phyloP scores from a whole-genome alignment of 2,888 invertebrate genomes.

The Ormyrus labotus region DNA sequence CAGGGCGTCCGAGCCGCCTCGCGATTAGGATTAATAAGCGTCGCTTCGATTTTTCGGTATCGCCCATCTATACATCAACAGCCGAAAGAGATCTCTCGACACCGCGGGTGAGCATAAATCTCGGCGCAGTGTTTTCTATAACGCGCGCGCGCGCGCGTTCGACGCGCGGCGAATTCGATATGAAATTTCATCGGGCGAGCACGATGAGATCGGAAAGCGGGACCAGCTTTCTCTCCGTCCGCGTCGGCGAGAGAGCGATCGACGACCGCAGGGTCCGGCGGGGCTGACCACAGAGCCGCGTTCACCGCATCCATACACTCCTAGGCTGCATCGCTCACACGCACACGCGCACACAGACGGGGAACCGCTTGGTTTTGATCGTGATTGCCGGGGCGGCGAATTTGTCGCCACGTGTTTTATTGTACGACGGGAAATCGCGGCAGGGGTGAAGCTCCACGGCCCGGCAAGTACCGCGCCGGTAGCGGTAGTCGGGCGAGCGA shows the following conservation, averaged over 20 bases:
- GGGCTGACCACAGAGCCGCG: conserved; percentile 53
- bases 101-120: not conserved
- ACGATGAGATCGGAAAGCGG: conserved; percentile 47
- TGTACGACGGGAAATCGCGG: conserved; percentile 56
- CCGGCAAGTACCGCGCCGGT: not conserved
- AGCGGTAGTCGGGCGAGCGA: not conserved
- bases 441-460: not conserved
- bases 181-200: conserved; percentile 34
- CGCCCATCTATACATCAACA: too few species aligned
- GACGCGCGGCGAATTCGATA: conserved; percentile 30
- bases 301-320: conserved; percentile 50
- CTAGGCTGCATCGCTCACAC: conserved; percentile 10
- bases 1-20: too few species aligned
- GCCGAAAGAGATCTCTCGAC: too few species aligned
- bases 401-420: conserved; percentile 74
- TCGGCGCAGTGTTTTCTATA: not conserved
- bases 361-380: conserved; percentile 66
- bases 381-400: conserved; percentile 71
- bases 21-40: too few species aligned
- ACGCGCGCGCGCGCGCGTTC: not conserved
- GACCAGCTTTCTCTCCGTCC: conserved; percentile 6
- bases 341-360: conserved; percentile 44
- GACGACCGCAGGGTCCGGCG: conserved; percentile 59
- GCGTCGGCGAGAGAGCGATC: conserved; percentile 16
- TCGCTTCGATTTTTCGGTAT: too few species aligned